phyloP scores from a whole-genome alignment of 2,113 vertebrate genomes.

The Rynchops niger region DNA sequence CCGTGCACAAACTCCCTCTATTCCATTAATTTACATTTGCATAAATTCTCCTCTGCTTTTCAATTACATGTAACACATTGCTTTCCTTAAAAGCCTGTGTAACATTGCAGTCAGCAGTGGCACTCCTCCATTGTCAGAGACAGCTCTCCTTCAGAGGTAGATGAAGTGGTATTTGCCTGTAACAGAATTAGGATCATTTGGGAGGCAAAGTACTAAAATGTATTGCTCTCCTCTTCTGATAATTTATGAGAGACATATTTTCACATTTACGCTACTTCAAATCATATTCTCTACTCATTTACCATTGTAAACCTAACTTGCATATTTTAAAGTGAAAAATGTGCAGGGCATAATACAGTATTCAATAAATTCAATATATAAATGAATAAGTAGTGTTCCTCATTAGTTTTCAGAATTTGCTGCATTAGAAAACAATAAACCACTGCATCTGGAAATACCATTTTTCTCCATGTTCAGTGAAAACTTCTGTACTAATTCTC shows the following conservation, averaged over 20 bases:
- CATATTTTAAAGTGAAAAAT: not conserved
- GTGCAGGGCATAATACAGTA: not conserved
- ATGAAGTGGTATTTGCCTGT: not conserved
- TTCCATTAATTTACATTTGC: conserved; percentile 22
- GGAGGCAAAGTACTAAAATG: not conserved
- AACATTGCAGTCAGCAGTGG: not conserved
- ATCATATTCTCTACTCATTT: not conserved
- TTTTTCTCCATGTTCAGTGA: not conserved
- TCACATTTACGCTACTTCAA: not conserved
- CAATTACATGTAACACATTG: not conserved
- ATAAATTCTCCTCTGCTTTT: conserved; percentile 13
- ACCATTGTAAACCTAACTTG: not conserved
- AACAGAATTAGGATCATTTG: not conserved
- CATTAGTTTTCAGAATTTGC: not conserved
- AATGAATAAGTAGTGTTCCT: not conserved
- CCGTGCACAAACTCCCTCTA: not conserved
- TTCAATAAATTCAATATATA: not conserved
- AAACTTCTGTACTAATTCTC: not conserved
- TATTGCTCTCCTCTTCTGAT: not conserved
- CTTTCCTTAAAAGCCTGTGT: not conserved
- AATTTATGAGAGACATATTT: not conserved
- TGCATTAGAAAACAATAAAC: not conserved
- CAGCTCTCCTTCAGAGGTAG: not conserved
- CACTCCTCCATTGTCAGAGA: not conserved
- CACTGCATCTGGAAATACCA: not conserved